phyloP scores from a whole-genome alignment of 2,797 vertebrate genomes.

The Sciurus vulgaris region DNA sequence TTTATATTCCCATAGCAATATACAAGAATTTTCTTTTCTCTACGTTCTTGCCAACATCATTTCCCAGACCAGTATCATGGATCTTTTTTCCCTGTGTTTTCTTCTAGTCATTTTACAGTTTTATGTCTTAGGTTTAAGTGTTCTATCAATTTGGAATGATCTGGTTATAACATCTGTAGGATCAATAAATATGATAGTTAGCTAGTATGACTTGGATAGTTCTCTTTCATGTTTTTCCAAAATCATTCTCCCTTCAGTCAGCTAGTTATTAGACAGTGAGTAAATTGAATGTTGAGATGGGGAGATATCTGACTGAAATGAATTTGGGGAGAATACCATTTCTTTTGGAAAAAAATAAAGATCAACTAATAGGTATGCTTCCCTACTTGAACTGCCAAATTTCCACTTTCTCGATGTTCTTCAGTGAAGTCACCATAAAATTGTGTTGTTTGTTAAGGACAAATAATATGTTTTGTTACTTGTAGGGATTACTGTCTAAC shows the following conservation, averaged over 20 bases:
- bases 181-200: not conserved
- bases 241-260: not conserved
- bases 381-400: not conserved
- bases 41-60: not conserved
- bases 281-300: not conserved
- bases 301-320: not conserved
- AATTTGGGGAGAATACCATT: not conserved
- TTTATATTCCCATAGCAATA: not conserved
- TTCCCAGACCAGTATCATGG: not conserved
- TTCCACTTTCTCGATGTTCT: not conserved
- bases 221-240: not conserved
- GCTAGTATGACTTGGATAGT: not conserved
- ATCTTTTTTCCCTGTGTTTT: not conserved
- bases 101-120: not conserved
- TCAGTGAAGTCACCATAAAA: not conserved
- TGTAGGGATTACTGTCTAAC: not conserved
- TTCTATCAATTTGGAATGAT: not conserved
- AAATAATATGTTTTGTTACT: not conserved
- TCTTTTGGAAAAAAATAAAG: slow-evolving; percentile 11
- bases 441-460: not conserved
- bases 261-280: not conserved
- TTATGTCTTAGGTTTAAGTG: not conserved
- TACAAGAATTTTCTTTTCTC: not conserved
- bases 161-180: not conserved
- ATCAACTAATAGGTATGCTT: not conserved